Base-by-base conservation (phyloP, 2,888 invertebrate species). In the Halocaridina rubra region DNA sequence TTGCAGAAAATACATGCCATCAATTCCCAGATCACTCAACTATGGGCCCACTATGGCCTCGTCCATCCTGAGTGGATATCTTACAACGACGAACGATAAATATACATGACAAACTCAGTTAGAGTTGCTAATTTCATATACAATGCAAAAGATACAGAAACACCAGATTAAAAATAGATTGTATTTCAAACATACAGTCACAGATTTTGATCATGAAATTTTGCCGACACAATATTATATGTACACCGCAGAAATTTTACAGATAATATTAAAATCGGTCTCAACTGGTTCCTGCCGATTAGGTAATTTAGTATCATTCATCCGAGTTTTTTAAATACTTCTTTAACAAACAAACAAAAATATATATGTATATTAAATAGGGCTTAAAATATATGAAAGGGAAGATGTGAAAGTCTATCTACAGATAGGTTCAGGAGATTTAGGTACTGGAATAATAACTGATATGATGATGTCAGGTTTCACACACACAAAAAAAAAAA, bases 221-320 rank as follows among this genome's bases (percentile, higher is more conserved):
- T 61, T 13, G n/a, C 53, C 16, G 19, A 53, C 19, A 53, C 19
- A 32, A 24, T 59, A 24, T 78, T 46, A 29, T 79, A 69, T 79
- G 27, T 79, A 69, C 79, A 79, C 22, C 69, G 8, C 69, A 79
- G 61, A 77, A 69, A 30, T 67, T 72, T 53, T 53, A 53, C 53
- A 53, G n/a, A 16, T 53, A n/a, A 19, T 53, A 53, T 53, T 53
- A 53, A 0, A n/a, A 16, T 53, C n/a, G n/a, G n/a, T n/a, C 16
- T 53, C 53, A 72, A 80, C 72, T 61, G 80, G 80, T 30, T 80
- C 80, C 80, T 53, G 80, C 80, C 80, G 72, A 80, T 80, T 69
- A 59, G 61, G 24, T 27, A 30, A 33, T 80, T 72, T 74, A 10
- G 32, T 10, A 27, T 13, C 13, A 22, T 19, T 29, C 77, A 77